Evolutionary conservation across 1,140 invertebrate genomes (phyloP), one percentile per base, ranked within the genome.

Genomic region (Lasaia peninsularis): DNA sequence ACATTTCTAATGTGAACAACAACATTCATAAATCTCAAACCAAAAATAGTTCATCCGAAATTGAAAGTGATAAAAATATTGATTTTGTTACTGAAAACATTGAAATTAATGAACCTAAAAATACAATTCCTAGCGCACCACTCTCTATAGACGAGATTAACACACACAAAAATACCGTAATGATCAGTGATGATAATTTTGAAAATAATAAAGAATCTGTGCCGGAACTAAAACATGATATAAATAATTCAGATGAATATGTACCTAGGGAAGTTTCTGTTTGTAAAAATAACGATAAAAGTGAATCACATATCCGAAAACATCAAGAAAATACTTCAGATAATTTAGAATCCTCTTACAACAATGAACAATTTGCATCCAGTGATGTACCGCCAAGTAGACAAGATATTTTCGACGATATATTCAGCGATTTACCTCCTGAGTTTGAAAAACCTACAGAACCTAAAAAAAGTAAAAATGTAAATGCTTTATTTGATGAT

Each of bases 401-500:
- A 20, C 8, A 58, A 56, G 14, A 55, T 58, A 18, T 11, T 24
- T 32, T 40, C 16, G 32, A 60, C 55, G 75, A 85, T 50, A 77
- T 84, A 56, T 72, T 83, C 44, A 68, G 54, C n/a, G 77, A 87
- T 52, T 44, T 71, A 52, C 82, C 84, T 8, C 83, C 83, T 10
- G 70, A 51, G 21, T 86, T 86, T 52, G 78, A 84, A 67, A 84
- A 82, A 60, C 70, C 80, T 1, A 76, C 71, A 62, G 81, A 86
- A 67, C 67, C 78, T 2, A 86, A 88, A 56, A 80, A 65, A 35
- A 83, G 80, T 63, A 79, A 85, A 75, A 89, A 89, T 33, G 65
- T 86, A 1, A 87, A 89, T 24, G 86, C 84, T 0, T 58, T 88
- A 9, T 88, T 86, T 32, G 86, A 84, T 54, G 86, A 88, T 52